These are phyloP conservation scores for Cochlearius cochlearius DNA, from an alignment of 2,113 vertebrate genomes.

Conservation along the genomic window DNA sequence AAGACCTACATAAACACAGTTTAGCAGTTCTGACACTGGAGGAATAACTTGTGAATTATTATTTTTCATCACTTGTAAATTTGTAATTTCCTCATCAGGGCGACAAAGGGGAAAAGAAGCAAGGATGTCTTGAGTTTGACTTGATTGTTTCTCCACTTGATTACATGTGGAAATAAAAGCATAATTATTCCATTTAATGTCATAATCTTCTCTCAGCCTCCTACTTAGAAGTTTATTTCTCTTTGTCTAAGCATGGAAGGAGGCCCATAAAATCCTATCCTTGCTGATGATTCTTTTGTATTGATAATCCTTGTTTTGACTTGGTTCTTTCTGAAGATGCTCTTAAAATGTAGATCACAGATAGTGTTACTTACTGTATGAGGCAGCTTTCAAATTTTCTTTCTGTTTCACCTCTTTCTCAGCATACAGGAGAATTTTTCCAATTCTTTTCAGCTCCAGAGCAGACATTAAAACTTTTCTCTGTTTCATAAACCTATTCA, in stretches of 20 bases:
- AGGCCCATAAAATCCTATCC: not conserved
- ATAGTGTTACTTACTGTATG: not conserved
- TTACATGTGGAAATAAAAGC: conserved; percentile 3
- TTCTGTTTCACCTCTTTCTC: not conserved
- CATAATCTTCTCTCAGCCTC: conserved; percentile 11
- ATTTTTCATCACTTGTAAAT: not conserved
- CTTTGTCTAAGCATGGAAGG: not conserved
- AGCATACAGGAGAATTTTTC: not conserved
- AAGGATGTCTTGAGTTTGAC: not conserved
- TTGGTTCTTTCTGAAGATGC: not conserved
- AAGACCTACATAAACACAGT: not conserved
- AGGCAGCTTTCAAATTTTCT: conserved; percentile 12
- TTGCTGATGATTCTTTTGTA: conserved; percentile 6
- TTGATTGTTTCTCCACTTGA: not conserved
- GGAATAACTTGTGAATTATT: not conserved
- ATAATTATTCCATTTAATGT: not conserved
- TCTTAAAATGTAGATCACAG: conserved; percentile 35
- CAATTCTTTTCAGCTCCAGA: not conserved
- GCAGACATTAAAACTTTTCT: not conserved
- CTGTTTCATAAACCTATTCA: not conserved
- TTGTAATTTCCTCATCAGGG: not conserved
- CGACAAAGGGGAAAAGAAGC: not conserved
- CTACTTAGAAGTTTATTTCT: conserved; percentile 16
- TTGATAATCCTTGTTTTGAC: conserved; percentile 38
- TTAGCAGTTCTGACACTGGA: not conserved